Percentiles rank a stretch among this genome's conserved stretches.
Evolutionary conservation across 2,113 vertebrate genomes (phyloP).

Genomic region (Malurus cyaneus): DNA sequence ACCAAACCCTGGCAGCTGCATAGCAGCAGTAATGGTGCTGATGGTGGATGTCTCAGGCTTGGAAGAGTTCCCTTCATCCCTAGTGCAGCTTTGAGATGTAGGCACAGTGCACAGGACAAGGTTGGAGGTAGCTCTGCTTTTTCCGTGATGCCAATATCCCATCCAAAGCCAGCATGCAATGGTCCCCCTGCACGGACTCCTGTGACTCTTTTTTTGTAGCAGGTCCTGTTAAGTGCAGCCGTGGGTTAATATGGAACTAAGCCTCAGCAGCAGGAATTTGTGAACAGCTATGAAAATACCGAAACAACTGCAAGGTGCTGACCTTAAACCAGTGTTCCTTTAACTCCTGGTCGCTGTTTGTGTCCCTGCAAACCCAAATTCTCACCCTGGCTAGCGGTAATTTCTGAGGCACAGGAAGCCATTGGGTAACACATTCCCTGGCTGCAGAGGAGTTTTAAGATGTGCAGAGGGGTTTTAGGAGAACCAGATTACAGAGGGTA

Average conservation of each 20-base stretch:
- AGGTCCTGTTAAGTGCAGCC: neutral
- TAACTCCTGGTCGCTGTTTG: slow-evolving; percentile 44
- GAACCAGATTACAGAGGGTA: neutral
- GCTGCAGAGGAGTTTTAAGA: neutral
- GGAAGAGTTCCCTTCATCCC: neutral
- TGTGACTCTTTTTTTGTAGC: neutral
- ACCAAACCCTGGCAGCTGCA: neutral
- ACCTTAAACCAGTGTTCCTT: slow-evolving; percentile 70
- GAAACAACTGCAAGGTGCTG: slow-evolving; percentile 58
- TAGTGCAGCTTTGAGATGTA: neutral
- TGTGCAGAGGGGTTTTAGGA: slow-evolving; percentile 3
- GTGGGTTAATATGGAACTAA: slow-evolving; percentile 45
- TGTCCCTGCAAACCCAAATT: slow-evolving; percentile 37
- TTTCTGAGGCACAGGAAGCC: slow-evolving; percentile 20
- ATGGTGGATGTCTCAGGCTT: neutral
- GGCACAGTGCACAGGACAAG: neutral
- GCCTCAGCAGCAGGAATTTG: slow-evolving; percentile 17
- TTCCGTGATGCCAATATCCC: neutral
- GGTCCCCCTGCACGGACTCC: rapidly evolving
- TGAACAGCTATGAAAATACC: slow-evolving; percentile 26
- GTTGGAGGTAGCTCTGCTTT: neutral
- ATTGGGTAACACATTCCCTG: slow-evolving; percentile 31
- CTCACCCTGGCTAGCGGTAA: neutral
- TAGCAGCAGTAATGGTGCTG: neutral
- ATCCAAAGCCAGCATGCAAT: neutral